A percentile compares a stretch with the other conserved stretches of the same genome.
phyloP scores from a whole-genome alignment of 2,797 vertebrate species.

The Podargus strigoides region DNA sequence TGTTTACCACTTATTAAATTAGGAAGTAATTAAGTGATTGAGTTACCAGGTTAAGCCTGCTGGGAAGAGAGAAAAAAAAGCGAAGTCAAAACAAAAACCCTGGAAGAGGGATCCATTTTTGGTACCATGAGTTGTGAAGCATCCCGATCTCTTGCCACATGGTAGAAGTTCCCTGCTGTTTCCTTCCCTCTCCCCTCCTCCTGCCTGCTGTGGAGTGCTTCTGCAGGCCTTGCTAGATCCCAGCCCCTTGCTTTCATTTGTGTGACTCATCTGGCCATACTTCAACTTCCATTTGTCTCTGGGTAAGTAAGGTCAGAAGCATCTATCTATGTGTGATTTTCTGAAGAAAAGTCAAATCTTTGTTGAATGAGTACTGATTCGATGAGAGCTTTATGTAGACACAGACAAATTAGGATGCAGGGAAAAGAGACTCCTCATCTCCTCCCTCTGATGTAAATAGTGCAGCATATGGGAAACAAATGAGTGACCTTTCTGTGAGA shows the following conservation, averaged over 20 bases:
- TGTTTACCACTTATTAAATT: neutral
- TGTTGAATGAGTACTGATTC: neutral
- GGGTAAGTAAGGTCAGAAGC: neutral
- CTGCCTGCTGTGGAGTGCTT: neutral
- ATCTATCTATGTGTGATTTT: neutral
- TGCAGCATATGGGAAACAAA: neutral
- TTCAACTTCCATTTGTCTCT: neutral
- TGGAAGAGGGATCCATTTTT: neutral
- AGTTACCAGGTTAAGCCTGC: neutral
- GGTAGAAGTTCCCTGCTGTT: neutral
- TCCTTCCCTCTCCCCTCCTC: neutral
- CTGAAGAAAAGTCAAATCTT: neutral
- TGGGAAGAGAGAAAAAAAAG: neutral
- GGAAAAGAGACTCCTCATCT: neutral
- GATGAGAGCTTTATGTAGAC: neutral
- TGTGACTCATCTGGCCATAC: neutral
- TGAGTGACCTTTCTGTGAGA: neutral
- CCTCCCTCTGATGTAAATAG: neutral
- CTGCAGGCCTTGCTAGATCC: neutral
- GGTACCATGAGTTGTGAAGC: fast-evolving
- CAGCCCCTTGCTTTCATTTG: neutral
- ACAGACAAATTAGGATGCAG: neutral
- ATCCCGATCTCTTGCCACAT: neutral
- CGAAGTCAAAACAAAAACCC: no score
- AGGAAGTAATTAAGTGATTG: neutral